Evolutionary conservation across 1,140 invertebrate genomes (phyloP).

Genomic region (Brachionus rubens): DNA sequence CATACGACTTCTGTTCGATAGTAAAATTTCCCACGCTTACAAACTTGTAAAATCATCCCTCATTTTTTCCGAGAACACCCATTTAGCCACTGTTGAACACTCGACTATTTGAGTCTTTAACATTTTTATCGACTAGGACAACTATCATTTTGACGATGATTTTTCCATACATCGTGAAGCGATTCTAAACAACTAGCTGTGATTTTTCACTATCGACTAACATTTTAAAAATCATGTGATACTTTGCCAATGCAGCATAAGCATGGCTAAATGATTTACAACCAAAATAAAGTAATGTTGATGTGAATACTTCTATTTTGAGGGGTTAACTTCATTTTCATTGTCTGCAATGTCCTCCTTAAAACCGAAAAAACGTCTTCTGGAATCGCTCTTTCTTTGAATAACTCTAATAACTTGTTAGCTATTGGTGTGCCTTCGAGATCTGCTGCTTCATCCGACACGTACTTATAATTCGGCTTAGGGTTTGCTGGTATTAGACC

Average conservation of each 20-base stretch:
- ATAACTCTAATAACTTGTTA: slow-evolving; percentile 6
- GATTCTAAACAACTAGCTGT: slow-evolving; percentile 89
- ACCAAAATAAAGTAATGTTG: slow-evolving; percentile 84
- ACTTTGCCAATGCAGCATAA: slow-evolving; percentile 91
- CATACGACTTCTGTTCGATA: slow-evolving; percentile 92
- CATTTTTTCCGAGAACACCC: slow-evolving; percentile 98
- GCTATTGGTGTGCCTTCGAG: slow-evolving; percentile 48
- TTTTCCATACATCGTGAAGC: slow-evolving; percentile 87
- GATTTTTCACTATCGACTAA: slow-evolving; percentile 88
- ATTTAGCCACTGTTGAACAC: slow-evolving; percentile 91
- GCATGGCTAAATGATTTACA: slow-evolving; percentile 96
- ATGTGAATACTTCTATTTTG: slow-evolving; percentile 96
- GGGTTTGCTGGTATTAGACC: slow-evolving; percentile 73
- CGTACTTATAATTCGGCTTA: slow-evolving; percentile 62
- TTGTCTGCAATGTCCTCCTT: slow-evolving; percentile 2
- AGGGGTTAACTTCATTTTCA: slow-evolving; percentile 66
- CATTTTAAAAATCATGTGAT: slow-evolving; percentile 83
- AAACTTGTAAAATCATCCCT: slow-evolving; percentile 81
- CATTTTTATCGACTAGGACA: slow-evolving; percentile 91
- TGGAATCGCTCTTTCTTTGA: slow-evolving; percentile 38
- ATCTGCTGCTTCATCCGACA: slow-evolving; percentile 59
- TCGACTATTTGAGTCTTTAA: slow-evolving; percentile 94
- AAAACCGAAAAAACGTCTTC: slow-evolving; percentile 38
- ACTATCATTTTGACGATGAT: slow-evolving; percentile 92
- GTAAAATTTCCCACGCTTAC: slow-evolving; percentile 93